A percentile compares a stretch with the other conserved stretches of the same genome.
These are phyloP conservation scores for Callipepla californica DNA, from an alignment of 2,113 vertebrate genomes.

Conservation along the genomic window DNA sequence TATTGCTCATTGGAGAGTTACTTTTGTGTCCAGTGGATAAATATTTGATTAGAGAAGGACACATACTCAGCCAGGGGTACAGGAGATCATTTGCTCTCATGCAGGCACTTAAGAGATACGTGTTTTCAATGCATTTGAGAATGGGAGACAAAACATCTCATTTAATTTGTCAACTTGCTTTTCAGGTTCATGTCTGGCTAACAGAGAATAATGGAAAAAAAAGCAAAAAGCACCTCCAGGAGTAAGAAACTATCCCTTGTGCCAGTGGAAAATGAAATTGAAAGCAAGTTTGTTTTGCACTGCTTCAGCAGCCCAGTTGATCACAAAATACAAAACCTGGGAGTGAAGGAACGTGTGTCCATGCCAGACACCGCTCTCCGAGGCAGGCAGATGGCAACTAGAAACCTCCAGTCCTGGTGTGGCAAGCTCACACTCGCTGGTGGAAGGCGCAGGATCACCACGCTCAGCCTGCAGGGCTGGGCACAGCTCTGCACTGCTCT, in stretches of 20 bases:
- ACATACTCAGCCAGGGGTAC: neutral
- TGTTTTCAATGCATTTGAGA: neutral
- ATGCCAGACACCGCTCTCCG: neutral
- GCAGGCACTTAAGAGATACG: neutral
- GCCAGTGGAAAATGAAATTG: conserved; percentile 22
- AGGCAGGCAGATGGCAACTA: rapidly evolving
- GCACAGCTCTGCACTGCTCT: rapidly evolving
- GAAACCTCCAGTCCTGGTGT: rapidly evolving
- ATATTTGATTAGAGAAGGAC: conserved; percentile 69
- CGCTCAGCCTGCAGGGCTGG: rapidly evolving
- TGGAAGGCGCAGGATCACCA: neutral
- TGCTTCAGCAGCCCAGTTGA: neutral
- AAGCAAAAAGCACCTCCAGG: neutral
- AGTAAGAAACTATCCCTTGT: neutral
- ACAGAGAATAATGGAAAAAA: neutral
- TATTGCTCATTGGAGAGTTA: conserved; percentile 73
- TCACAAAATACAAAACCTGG: neutral
- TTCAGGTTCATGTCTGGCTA: conserved; percentile 57
- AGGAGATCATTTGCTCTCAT: neutral
- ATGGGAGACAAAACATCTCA: conserved; percentile 26
- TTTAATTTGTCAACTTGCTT: conserved; percentile 63
- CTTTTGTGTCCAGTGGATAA: conserved; percentile 73
- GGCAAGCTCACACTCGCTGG: neutral
- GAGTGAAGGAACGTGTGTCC: neutral
- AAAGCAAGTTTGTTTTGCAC: neutral